Percentiles rank a stretch among this genome's conserved stretches.
These are phyloP conservation scores for Lithosia quadra DNA, from an alignment of 2,888 invertebrate genomes.

Conservation along the genomic window DNA sequence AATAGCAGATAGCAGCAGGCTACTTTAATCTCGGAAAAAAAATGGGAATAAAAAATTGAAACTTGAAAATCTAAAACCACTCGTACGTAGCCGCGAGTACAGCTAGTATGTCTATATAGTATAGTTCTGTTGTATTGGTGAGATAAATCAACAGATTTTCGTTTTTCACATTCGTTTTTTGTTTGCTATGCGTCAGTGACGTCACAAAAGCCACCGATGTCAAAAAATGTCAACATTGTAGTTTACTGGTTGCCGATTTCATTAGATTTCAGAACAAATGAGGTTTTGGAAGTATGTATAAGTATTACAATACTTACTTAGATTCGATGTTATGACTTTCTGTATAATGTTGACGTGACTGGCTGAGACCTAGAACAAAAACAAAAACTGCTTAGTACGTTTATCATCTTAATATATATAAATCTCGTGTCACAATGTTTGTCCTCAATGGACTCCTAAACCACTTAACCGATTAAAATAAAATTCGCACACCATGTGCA, in stretches of 20 bases:
- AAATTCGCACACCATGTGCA: too few relatives aligned
- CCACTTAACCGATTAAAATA: too few relatives aligned
- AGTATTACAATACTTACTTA: constrained; percentile 15
- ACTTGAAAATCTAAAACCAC: too few relatives aligned
- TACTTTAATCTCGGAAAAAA: too few relatives aligned
- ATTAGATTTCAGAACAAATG: neutral
- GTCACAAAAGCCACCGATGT: too few relatives aligned
- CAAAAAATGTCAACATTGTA: too few relatives aligned
- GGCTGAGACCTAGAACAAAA: constrained; percentile 12
- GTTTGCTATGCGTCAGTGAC: neutral
- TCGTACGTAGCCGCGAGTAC: too few relatives aligned
- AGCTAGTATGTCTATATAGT: too few relatives aligned
- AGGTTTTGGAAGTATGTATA: neutral
- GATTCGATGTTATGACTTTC: neutral
- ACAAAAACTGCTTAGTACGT: neutral
- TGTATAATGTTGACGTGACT: neutral
- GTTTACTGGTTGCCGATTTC: neutral
- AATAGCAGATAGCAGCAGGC: too few relatives aligned
- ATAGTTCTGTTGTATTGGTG: constrained; percentile 5
- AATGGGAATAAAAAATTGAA: neutral
- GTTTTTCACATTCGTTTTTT: neutral
- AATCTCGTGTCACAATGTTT: too few relatives aligned
- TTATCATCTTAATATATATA: too few relatives aligned
- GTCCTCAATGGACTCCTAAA: too few relatives aligned
- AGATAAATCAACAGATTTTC: constrained; percentile 15